Conservation (phyloP, 2,888 invertebrate species). For the Helicoverpa assulta region DNA sequence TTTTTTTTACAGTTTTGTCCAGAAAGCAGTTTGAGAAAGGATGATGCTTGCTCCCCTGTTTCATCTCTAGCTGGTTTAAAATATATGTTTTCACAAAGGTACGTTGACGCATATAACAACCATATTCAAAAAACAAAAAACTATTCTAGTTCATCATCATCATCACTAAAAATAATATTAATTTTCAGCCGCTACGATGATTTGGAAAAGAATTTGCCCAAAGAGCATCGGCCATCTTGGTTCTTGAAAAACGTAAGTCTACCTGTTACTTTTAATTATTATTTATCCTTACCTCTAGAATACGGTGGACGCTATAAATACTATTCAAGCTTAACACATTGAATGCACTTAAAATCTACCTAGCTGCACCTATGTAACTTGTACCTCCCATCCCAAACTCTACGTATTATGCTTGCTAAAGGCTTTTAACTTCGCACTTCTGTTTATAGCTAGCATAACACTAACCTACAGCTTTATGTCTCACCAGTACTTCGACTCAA, state of each 20-base stretch:
- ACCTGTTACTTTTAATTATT: not conserved
- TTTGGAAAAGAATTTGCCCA: slow-evolving; percentile 71
- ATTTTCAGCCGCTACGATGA: slow-evolving; percentile 78
- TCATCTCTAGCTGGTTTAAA: slow-evolving; percentile 75
- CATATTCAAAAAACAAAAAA: no score
- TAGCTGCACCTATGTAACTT: no score
- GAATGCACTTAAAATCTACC: no score
- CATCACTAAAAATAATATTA: not conserved
- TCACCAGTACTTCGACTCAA: slow-evolving; percentile 79
- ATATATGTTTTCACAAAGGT: slow-evolving; percentile 84
- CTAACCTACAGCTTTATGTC: not conserved
- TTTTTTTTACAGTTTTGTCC: slow-evolving; percentile 78
- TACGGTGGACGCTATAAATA: no score
- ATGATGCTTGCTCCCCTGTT: slow-evolving; percentile 78
- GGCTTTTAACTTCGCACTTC: no score
- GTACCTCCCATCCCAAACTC: no score
- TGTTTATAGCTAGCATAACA: no score
- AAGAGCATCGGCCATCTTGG: slow-evolving; percentile 77
- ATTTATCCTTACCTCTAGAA: no score
- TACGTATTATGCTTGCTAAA: no score
- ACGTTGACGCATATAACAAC: slow-evolving; percentile 6
- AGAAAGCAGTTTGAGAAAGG: slow-evolving; percentile 64
- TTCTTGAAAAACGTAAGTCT: slow-evolving; percentile 80
- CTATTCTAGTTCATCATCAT: no score
- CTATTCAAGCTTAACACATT: no score